Conservation (phyloP, 2,888 invertebrate species). For the Lepidonotus clava region DNA sequence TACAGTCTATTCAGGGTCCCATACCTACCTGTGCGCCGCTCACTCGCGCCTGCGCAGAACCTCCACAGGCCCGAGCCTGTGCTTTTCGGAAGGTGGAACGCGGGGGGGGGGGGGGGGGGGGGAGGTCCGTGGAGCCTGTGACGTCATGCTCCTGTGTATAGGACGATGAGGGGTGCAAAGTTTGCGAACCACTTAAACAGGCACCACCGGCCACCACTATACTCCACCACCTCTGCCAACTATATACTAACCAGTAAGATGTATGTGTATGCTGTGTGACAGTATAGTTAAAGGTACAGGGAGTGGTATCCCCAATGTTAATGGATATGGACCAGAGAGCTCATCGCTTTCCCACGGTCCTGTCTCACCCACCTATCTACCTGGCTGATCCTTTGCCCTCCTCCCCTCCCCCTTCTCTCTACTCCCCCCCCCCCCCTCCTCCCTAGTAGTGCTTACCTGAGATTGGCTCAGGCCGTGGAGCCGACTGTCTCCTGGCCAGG, state of each 20-base stretch:
- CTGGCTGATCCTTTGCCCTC: neutral
- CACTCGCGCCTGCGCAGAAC: slow-evolving; percentile 26
- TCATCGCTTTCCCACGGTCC: slow-evolving; percentile 14
- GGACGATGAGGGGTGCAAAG: neutral
- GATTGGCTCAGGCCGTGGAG: neutral
- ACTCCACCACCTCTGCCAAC: neutral
- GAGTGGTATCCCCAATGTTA: neutral
- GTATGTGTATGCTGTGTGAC: neutral
- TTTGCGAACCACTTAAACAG: neutral
- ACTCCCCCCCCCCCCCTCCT: slow-evolving; percentile 15
- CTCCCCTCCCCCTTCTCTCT: neutral
- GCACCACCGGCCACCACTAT: neutral
- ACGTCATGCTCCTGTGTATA: neutral
- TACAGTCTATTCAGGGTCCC: neutral
- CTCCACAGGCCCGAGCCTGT: slow-evolving; percentile 18
- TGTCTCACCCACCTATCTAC: neutral
- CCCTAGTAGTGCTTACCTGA: slow-evolving; percentile 11
- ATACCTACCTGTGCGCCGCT: neutral
- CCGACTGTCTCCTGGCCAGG: neutral
- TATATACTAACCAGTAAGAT: neutral
- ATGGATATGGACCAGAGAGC: neutral
- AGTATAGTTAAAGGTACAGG: neutral
- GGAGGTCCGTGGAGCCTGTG: neutral
- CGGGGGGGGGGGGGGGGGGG: neutral
- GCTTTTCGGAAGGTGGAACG: neutral